phyloP scores from a whole-genome alignment of 2,888 invertebrate species.

The Diarsia mendica region DNA sequence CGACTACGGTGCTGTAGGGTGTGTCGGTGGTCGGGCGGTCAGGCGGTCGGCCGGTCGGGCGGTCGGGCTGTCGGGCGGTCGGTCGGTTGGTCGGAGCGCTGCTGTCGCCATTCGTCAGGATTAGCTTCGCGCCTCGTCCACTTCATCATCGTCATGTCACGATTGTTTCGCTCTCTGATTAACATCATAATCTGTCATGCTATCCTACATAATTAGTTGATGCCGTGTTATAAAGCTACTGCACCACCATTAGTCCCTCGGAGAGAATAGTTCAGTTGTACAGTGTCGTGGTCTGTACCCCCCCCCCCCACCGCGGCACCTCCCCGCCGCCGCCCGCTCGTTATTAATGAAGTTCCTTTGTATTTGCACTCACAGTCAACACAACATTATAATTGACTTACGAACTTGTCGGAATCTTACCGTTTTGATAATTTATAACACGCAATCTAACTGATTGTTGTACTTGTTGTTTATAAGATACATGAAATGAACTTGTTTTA shows the following conservation, averaged over 20 bases:
- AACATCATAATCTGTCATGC: slow-evolving; percentile 5
- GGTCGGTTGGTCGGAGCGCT: not conserved
- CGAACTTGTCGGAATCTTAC: slow-evolving; percentile 2
- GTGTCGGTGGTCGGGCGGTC: not conserved
- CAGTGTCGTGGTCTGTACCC: not conserved
- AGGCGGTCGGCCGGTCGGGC: not conserved
- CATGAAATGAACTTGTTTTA: not conserved
- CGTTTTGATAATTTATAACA: slow-evolving; percentile 16
- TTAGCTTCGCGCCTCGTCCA: slow-evolving; percentile 16
- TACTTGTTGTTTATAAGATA: not conserved
- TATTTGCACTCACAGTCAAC: slow-evolving; percentile 30
- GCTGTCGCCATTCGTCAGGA: slow-evolving; percentile 21
- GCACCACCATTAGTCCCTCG: not conserved
- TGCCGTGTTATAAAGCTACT: not conserved
- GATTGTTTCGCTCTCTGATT: slow-evolving; percentile 3
- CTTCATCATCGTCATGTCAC: slow-evolving; percentile 37
- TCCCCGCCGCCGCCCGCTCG: slow-evolving; percentile 7
- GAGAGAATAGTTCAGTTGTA: not conserved
- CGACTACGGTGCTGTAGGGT: not conserved
- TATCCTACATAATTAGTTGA: not conserved
- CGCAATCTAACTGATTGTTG: slow-evolving; percentile 4
- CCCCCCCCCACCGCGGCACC: not conserved
- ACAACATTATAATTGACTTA: slow-evolving; percentile 35
- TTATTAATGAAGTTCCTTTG: slow-evolving; percentile 45
- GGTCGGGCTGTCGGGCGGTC: not conserved